Conservation (phyloP, 2,797 vertebrate species). For the Crenuchus spilurus region DNA sequence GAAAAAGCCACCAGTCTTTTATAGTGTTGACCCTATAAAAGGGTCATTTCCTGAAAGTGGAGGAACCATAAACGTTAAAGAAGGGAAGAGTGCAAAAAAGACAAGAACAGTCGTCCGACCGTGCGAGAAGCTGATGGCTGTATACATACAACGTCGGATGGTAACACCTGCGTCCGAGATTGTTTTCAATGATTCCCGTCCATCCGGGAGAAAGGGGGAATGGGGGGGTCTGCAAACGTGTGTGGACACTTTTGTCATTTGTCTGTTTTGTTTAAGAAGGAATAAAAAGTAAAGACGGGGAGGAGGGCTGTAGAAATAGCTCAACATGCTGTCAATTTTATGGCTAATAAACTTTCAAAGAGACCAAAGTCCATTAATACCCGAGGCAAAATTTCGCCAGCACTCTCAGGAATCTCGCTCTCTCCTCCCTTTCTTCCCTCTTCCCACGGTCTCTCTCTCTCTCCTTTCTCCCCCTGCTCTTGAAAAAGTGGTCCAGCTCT, state of each 20-base stretch:
- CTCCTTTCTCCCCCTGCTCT: conserved; percentile 50
- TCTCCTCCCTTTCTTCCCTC: conserved; percentile 72
- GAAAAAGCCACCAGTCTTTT: conserved; percentile 85
- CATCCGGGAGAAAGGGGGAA: conserved; percentile 34
- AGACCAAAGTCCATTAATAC: conserved; percentile 89
- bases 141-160: conserved; percentile 62
- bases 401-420: conserved; percentile 82
- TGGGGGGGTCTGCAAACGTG: conserved; percentile 65
- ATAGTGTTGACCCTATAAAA: conserved; percentile 94
- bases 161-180: conserved; percentile 74
- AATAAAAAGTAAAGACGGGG: conserved; percentile 60
- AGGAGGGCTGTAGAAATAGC: conserved; percentile 75
- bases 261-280: conserved; percentile 71
- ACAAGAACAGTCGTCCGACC: conserved; percentile 72
- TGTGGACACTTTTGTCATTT: conserved; percentile 61
- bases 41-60: conserved; percentile 89
- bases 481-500: conserved; percentile 4
- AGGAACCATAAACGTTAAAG: conserved; percentile 91
- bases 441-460: conserved; percentile 79
- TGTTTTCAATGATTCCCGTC: conserved; percentile 63
- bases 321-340: conserved; percentile 88
- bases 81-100: conserved; percentile 82
- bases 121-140: conserved; percentile 76
- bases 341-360: conserved; percentile 98
- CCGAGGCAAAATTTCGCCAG: conserved; percentile 81